A percentile compares a stretch with the other conserved stretches of the same genome.
Evolutionary conservation across 2,888 invertebrate species (phyloP).

Genomic region (Cheilosia scutellata): DNA sequence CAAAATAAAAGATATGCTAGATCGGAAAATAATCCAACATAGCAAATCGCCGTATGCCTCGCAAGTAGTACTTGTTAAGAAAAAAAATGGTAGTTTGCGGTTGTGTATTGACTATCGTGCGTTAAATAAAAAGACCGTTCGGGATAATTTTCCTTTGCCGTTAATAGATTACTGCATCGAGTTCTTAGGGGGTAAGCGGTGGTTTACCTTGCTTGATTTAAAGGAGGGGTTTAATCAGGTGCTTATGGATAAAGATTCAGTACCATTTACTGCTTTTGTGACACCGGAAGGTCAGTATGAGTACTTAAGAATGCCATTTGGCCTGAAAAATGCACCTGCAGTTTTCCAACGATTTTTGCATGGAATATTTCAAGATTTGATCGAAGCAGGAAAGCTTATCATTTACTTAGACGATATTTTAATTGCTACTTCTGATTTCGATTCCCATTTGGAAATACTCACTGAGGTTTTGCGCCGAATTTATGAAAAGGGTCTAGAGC

Average conservation of each 20-base stretch:
- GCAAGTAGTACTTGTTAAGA: conserved; percentile 19
- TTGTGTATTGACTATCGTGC: conserved; percentile 48
- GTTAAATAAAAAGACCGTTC: conserved; percentile 47
- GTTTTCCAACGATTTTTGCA: conserved; percentile 6
- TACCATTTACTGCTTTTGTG: neutral
- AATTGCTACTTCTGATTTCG: conserved; percentile 39
- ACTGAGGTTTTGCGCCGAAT: conserved; percentile 17
- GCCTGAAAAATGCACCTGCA: neutral
- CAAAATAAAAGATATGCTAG: conserved; percentile 61
- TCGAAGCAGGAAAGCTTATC: conserved; percentile 30
- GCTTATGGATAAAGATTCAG: conserved; percentile 64
- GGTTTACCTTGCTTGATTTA: conserved; percentile 74
- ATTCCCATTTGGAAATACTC: conserved; percentile 36
- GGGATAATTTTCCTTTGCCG: conserved; percentile 63
- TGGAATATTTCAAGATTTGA: conserved; percentile 5
- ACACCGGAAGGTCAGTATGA: conserved; percentile 17
- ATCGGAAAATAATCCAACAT: conserved; percentile 51
- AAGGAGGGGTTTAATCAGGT: conserved; percentile 76
- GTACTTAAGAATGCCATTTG: conserved; percentile 1
- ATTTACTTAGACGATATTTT: conserved; percentile 58
- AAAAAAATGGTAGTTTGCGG: conserved; percentile 39
- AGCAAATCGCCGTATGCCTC: conserved; percentile 62
- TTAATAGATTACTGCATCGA: conserved; percentile 67
- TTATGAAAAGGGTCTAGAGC: neutral
- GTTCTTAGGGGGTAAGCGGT: conserved; percentile 61